Evolutionary conservation across 2,888 invertebrate genomes (phyloP).

Genomic region (Mantis religiosa): DNA sequence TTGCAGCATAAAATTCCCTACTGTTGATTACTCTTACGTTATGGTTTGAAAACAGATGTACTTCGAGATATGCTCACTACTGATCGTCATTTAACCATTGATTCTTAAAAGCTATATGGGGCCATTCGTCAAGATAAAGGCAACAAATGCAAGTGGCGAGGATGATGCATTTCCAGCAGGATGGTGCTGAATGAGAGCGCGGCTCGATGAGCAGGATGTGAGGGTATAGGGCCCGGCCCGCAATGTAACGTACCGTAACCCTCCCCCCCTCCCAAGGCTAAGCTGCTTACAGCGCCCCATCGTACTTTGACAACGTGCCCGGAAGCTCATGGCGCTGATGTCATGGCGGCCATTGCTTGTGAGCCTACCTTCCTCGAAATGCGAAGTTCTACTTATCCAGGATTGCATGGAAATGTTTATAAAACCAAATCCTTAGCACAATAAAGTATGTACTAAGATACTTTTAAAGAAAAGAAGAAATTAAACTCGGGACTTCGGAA

Average conservation of each 20-base stretch:
- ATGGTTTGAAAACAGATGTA: too few species aligned
- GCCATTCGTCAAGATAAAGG: background rate
- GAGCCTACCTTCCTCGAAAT: background rate
- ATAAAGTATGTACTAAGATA: too few species aligned
- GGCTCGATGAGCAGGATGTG: background rate
- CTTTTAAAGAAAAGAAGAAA: too few species aligned
- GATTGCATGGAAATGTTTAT: too few species aligned
- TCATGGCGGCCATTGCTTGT: background rate
- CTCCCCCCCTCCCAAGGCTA: background rate
- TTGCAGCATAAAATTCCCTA: too few species aligned
- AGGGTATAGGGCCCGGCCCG: background rate
- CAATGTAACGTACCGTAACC: background rate
- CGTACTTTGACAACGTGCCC: background rate
- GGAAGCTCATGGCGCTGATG: background rate
- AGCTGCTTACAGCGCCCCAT: background rate
- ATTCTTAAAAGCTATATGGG: too few species aligned
- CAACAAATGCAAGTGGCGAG: background rate
- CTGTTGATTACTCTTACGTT: too few species aligned
- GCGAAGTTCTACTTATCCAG: too few species aligned
- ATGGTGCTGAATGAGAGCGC: background rate
- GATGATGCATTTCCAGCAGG: background rate
- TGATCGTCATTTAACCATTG: too few species aligned
- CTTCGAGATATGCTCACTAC: too few species aligned
- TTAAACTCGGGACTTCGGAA: too few species aligned
- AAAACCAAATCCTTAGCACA: too few species aligned